Percentiles rank a stretch among this genome's conserved stretches.
Evolutionary conservation across 2,888 invertebrate species (phyloP).

Genomic region (Enchytraeus crypticus): DNA sequence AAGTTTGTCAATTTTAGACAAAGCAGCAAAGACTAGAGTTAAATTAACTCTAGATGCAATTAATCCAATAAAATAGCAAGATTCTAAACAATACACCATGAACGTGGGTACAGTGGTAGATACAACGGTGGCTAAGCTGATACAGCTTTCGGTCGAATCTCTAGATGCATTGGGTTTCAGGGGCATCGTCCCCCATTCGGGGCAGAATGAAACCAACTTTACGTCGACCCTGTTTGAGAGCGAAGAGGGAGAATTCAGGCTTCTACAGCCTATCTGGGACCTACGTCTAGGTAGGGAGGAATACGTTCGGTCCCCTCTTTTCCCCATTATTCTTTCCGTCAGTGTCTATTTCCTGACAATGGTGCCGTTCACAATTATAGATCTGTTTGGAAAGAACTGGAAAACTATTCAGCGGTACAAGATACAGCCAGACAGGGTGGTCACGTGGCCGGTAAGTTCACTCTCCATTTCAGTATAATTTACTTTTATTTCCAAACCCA

Average conservation of each 20-base stretch:
- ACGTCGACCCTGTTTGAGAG: not conserved
- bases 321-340: constrained; percentile 49
- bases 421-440: constrained; percentile 41
- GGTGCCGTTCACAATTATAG: constrained; percentile 47
- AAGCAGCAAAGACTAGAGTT: no score
- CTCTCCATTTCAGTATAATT: not conserved
- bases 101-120: no score
- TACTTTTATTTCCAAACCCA: no score
- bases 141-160: no score
- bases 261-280: constrained; percentile 48
- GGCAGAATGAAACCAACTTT: no score
- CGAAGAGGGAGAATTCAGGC: constrained; percentile 13
- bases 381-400: constrained; percentile 43
- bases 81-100: no score
- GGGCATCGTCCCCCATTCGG: no score
- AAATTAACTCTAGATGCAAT: no score
- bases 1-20: no score
- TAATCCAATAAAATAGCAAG: no score
- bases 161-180: no score
- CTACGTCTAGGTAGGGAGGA: constrained; percentile 43
- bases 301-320: constrained; percentile 48
- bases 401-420: constrained; percentile 44
- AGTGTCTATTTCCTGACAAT: constrained; percentile 47
- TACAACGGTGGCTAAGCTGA: no score
- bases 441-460: constrained; percentile 30